phyloP scores from a whole-genome alignment of 1,140 invertebrate genomes.

The Drosophila triauraria region DNA sequence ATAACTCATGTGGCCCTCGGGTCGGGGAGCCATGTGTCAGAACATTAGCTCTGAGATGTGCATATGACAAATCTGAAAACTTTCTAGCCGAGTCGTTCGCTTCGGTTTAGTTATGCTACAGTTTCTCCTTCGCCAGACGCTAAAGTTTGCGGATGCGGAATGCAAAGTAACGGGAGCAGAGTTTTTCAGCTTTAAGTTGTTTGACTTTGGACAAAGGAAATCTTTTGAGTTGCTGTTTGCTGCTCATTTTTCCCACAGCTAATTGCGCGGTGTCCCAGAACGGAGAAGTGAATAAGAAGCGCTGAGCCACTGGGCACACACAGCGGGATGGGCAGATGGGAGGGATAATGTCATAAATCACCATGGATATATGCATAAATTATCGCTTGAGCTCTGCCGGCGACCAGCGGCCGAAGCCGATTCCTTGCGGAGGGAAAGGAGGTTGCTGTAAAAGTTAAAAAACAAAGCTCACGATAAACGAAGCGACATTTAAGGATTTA shows the following conservation, averaged over 20 bases:
- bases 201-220: constrained; percentile 60
- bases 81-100: constrained; percentile 54
- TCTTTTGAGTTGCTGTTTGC: constrained; percentile 50
- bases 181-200: constrained; percentile 60
- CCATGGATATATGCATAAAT: constrained; percentile 82
- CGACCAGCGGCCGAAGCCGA: constrained; percentile 16
- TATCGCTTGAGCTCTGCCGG: constrained; percentile 57
- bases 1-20: constrained; percentile 47
- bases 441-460: constrained; percentile 49
- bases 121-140: constrained; percentile 33
- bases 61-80: constrained; percentile 77
- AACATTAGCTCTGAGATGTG: constrained; percentile 67
- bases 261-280: constrained; percentile 71
- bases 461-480: constrained; percentile 70
- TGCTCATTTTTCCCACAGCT: constrained; percentile 75
- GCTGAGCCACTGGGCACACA: constrained; percentile 69
- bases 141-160: constrained; percentile 50
- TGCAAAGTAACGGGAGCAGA: constrained; percentile 24
- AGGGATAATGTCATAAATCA: constrained; percentile 69
- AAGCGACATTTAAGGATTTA: constrained; percentile 79
- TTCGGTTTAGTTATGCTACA: constrained; percentile 10
- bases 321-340: not conserved
- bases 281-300: constrained; percentile 47
- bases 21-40: constrained; percentile 33
- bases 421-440: constrained; percentile 11